Conservation (phyloP, 2,113 vertebrate species). For the Mormyrus iriodes region DNA sequence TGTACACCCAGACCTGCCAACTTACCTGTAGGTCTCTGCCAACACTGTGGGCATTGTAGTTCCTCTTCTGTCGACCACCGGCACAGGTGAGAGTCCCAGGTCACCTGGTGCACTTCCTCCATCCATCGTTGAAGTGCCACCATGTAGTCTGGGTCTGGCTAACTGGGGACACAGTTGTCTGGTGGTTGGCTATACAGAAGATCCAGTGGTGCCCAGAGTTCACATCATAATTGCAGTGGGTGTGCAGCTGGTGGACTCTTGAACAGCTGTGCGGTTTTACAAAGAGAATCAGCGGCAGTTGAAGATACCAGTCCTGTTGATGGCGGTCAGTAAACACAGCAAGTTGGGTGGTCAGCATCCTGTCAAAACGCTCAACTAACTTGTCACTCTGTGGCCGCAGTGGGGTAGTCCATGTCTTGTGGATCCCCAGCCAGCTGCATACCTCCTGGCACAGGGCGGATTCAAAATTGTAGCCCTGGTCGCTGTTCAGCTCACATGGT, state of each 20-base stretch:
- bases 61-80: not conserved
- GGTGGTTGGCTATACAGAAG: not conserved
- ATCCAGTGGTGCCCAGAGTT: not conserved
- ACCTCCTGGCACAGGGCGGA: not conserved
- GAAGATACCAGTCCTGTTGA: not conserved
- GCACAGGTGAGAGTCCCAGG: not conserved
- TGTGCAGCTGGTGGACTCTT: not conserved
- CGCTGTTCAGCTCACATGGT: not conserved
- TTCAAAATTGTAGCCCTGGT: not conserved
- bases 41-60: not conserved
- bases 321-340: not conserved
- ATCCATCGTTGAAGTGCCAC: not conserved
- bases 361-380: not conserved
- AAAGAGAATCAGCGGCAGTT: not conserved
- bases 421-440: not conserved
- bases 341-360: not conserved
- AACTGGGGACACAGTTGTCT: not conserved
- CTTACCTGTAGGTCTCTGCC: not conserved
- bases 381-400: not conserved
- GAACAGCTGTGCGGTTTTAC: not conserved
- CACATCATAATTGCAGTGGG: not conserved
- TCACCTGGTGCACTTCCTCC: too few relatives aligned
- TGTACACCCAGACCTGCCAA: not conserved
- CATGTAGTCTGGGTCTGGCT: not conserved
- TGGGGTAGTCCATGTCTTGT: not conserved